These are phyloP conservation scores for Empidonax traillii DNA, from an alignment of 2,113 vertebrate genomes.

Conservation along the genomic window DNA sequence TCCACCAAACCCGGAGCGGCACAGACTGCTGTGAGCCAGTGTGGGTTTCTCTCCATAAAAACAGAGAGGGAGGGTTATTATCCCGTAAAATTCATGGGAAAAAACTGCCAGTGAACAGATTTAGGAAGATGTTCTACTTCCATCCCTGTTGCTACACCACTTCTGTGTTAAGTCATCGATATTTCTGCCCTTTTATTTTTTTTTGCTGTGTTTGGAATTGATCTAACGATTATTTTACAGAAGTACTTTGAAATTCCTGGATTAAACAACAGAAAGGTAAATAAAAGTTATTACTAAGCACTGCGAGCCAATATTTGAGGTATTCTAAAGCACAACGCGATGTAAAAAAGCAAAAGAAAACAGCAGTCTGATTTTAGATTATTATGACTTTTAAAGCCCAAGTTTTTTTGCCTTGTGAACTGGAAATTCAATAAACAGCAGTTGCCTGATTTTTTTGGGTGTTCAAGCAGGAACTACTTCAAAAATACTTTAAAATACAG, in stretches of 20 bases:
- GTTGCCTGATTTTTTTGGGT: neutral
- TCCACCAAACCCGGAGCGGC: neutral
- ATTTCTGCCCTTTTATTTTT: neutral
- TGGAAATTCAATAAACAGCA: neutral
- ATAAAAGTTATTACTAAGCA: neutral
- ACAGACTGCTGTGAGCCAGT: neutral
- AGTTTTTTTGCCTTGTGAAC: neutral
- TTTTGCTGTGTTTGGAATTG: neutral
- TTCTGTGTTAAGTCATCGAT: neutral
- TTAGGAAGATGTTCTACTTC: neutral
- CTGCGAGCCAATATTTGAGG: neutral
- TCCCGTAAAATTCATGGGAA: neutral
- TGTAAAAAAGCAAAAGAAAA: neutral
- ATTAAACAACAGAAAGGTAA: neutral
- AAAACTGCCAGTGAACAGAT: neutral
- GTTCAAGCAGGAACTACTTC: neutral
- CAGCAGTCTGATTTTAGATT: rapidly evolving
- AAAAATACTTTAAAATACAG: neutral
- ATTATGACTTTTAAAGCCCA: neutral
- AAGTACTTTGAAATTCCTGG: neutral
- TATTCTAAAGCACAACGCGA: neutral
- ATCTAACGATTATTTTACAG: neutral
- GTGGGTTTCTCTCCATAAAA: neutral
- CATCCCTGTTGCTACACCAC: rapidly evolving
- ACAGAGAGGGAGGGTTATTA: neutral